Percentiles rank a stretch among this genome's conserved stretches.
Conservation (phyloP, 2,113 vertebrate genomes). For the Dunckerocampus dactyliophorus region DNA sequence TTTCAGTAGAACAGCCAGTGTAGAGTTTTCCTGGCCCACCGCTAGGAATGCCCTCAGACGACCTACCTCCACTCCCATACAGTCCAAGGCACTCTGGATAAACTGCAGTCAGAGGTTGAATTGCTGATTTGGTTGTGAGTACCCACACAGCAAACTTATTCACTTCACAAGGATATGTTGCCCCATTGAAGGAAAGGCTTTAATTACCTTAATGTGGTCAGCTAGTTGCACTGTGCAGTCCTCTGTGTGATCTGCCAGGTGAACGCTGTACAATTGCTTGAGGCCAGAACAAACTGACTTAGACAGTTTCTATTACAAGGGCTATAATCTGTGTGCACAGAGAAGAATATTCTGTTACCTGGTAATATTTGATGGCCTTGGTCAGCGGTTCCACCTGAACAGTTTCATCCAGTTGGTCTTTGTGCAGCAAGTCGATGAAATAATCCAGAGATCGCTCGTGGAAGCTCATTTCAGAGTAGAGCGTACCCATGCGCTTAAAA, state of each 20-base stretch:
- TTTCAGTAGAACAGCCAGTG: constrained; percentile 82
- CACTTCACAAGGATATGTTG: background rate
- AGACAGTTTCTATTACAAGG: background rate
- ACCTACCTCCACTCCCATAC: constrained; percentile 88
- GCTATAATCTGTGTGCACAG: background rate
- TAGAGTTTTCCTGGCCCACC: constrained; percentile 81
- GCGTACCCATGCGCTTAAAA: constrained; percentile 90
- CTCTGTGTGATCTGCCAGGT: constrained; percentile 85
- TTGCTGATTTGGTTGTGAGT: background rate
- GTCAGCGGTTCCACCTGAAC: constrained; percentile 93
- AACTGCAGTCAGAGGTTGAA: constrained; percentile 71
- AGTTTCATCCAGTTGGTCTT: constrained; percentile 95
- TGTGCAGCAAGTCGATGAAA: constrained; percentile 93
- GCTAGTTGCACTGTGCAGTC: constrained; percentile 93
- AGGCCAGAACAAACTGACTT: constrained; percentile 20
- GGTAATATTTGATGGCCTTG: constrained; percentile 98
- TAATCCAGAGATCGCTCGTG: constrained; percentile 92
- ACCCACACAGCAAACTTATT: background rate
- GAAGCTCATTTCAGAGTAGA: constrained; percentile 93
- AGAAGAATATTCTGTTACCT: constrained; percentile 71
- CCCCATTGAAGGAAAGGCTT: background rate
- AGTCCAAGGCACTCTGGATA: constrained; percentile 93
- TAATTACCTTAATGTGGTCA: constrained; percentile 83
- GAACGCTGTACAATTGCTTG: constrained; percentile 93
- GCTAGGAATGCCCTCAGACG: constrained; percentile 85